Evolutionary conservation across 2,797 vertebrate species (phyloP), one percentile per base, ranked within the genome.

Genomic region (Clarias pachynema): DNA sequence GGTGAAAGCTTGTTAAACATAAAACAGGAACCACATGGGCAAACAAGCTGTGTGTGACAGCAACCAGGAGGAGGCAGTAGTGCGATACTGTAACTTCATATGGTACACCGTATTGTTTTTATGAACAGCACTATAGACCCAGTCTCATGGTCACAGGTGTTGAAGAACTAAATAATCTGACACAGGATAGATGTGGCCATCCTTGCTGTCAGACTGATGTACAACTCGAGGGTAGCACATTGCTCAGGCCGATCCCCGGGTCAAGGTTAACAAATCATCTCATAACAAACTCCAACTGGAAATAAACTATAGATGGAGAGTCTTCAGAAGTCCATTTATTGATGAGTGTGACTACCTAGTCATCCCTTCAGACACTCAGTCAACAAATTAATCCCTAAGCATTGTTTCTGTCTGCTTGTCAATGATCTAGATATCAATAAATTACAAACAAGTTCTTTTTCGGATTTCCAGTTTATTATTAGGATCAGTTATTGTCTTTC

Each of bases 21-120:
- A n/a, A 8, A 79, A 10, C 37, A 29, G 37, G 15, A 29, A 63
- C 29, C 59, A 40, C 7, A 26, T 44, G n/a, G 15, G 15, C 34
- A n/a, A 65, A 3, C 44, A 40, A 40, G 40, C 15, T 56, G 15
- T 15, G 37, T 56, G 87, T 73, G 73, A 60, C 81, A 49, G 49
- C 68, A 66, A 26, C 86, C 94, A 92, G 53, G 87, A 93, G 93
- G 90, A 91, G 91, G 92, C 91, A 92, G 90, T 57, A 87, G 75
- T 82, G 82, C 34, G 3, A 82, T 15, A 34, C 10, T 29, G 2
- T 37, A 37, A 22, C 59, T 49, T n/a, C 49, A 40, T 20, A 4
- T 53, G 22, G 70, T 31, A 3, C 6, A 34, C 2, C 4, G n/a
- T n/a, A 16, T 5, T 31, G 57, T 56, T 82, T 62, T 79, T 31